phyloP scores from a whole-genome alignment of 2,113 vertebrate species.

The Murina feae region DNA sequence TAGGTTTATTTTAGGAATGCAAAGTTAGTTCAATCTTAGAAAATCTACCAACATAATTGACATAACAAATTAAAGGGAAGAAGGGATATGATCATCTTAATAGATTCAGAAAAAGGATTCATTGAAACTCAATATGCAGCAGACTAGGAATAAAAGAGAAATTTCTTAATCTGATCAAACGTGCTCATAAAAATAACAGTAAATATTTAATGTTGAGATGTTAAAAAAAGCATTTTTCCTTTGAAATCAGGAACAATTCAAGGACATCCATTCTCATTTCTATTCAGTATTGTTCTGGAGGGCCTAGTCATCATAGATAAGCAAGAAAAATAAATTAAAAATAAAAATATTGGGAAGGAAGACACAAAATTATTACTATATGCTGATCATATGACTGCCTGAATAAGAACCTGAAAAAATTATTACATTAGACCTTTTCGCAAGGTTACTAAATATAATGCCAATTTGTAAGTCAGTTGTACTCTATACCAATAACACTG shows the following conservation, averaged over 20 bases:
- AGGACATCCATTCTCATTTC: not conserved
- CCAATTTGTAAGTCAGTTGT: not conserved
- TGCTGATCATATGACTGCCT: not conserved
- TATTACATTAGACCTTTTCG: not conserved
- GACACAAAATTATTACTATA: not conserved
- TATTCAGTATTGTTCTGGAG: not conserved
- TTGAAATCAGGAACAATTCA: constrained; percentile 2
- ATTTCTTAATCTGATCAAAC: not conserved
- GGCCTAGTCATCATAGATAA: not conserved
- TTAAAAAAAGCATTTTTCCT: not conserved
- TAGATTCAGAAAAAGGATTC: not conserved
- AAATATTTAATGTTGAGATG: not conserved
- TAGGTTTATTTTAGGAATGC: not conserved
- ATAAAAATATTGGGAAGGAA: not conserved
- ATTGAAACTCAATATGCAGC: not conserved
- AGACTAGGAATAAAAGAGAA: not conserved
- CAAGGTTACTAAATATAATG: not conserved
- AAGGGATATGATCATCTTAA: not conserved
- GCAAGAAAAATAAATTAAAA: not conserved
- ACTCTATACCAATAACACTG: not conserved
- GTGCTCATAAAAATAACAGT: not conserved
- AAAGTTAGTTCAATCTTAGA: not conserved
- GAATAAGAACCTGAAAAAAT: not conserved
- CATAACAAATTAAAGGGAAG: not conserved
- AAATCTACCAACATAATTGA: not conserved